Evolutionary conservation across 1,140 invertebrate genomes (phyloP).

Genomic region (Schlechtendalia chinensis): DNA sequence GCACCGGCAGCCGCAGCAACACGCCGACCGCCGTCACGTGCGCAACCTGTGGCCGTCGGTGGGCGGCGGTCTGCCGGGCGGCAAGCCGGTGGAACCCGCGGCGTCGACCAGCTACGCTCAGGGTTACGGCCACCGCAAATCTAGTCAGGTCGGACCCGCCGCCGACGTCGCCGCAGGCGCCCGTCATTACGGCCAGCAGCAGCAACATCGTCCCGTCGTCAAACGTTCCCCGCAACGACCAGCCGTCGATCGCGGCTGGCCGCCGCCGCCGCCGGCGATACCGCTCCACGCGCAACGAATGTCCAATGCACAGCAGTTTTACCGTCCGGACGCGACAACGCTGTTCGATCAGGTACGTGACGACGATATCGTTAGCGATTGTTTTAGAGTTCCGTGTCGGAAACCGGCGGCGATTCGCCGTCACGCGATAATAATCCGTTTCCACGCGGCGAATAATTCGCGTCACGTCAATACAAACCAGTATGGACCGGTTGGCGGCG

Average conservation of each 20-base stretch:
- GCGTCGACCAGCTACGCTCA: background rate
- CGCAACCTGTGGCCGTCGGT: constrained; percentile 32
- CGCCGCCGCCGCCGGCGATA: background rate
- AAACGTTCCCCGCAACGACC: background rate
- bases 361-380: too few relatives aligned
- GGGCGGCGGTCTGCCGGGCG: constrained; percentile 33
- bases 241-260: background rate
- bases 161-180: background rate
- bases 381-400: too few relatives aligned
- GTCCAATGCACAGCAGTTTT: background rate
- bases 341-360: constrained; percentile 33
- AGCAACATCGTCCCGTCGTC: background rate
- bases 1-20: too few relatives aligned
- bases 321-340: constrained; percentile 13
- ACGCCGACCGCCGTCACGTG: background rate
- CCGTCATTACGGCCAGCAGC: background rate
- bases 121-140: too few relatives aligned
- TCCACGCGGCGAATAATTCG: too few relatives aligned
- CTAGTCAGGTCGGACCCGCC: constrained; percentile 19
- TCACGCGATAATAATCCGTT: too few relatives aligned
- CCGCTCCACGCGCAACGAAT: background rate
- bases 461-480: too few relatives aligned
- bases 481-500: too few relatives aligned
- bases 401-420: too few relatives aligned
- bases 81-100: constrained; percentile 13